Conservation (phyloP, 1,140 invertebrate genomes). For the Zaprionus tsacasi region DNA sequence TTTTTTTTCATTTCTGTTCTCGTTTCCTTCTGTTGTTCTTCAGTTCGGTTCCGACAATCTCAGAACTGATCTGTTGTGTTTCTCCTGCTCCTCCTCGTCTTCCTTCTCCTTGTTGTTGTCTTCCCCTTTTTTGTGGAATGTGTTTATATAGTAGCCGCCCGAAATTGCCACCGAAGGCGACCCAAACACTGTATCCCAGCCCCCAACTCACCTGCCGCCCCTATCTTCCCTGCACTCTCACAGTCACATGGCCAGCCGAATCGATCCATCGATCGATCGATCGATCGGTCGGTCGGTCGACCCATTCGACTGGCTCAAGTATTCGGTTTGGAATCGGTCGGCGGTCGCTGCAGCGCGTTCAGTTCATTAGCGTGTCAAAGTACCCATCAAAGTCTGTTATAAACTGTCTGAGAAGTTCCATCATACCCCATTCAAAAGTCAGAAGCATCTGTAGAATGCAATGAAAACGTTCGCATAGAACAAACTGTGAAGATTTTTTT, state of each 20-base stretch:
- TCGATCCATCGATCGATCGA: no score
- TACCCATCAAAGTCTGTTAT: conserved; percentile 23
- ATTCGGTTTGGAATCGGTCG: conserved; percentile 24
- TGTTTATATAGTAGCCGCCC: conserved; percentile 71
- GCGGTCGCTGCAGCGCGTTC: conserved; percentile 4
- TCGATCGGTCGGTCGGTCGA: neutral
- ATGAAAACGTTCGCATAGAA: neutral
- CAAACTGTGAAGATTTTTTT: neutral
- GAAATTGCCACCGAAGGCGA: conserved; percentile 38
- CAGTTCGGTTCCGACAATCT: neutral
- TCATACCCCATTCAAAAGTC: conserved; percentile 4
- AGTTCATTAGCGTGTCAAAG: conserved; percentile 24
- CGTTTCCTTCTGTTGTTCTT: neutral
- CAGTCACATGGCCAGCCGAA: neutral
- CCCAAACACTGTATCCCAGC: neutral
- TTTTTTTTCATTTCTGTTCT: neutral
- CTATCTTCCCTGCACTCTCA: neutral
- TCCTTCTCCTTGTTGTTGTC: neutral
- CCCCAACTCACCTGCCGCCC: neutral
- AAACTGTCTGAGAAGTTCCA: conserved; percentile 26
- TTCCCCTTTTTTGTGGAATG: conserved; percentile 50
- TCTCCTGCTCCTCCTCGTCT: no score
- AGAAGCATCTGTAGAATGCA: conserved; percentile 5
- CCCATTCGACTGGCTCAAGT: neutral
- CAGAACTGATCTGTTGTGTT: neutral